Percentiles rank a stretch among this genome's conserved stretches.
phyloP scores from a whole-genome alignment of 1,140 invertebrate species.

The Drosophila eugracilis region DNA sequence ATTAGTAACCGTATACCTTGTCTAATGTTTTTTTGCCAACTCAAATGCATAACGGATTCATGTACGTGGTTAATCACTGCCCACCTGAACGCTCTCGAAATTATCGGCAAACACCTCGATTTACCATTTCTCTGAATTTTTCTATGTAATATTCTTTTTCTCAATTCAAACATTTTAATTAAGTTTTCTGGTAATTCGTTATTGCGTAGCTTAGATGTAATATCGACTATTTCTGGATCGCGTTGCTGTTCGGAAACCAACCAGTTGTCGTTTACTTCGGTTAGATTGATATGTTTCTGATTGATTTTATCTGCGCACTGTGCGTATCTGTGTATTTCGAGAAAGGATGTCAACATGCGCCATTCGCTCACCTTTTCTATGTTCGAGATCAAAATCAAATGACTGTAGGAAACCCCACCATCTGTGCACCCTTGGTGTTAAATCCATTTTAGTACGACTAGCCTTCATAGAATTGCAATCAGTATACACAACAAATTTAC shows the following conservation, averaged over 20 bases:
- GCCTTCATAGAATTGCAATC: conserved; percentile 14
- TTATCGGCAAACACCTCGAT: conserved; percentile 13
- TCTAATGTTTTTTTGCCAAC: conserved; percentile 12
- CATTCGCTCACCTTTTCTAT: conserved; percentile 4
- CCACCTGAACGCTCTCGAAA: conserved; percentile 4
- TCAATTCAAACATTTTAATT: background rate
- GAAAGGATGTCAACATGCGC: conserved; percentile 1
- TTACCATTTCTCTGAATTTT: conserved; percentile 11
- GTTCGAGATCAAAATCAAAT: conserved; percentile 10
- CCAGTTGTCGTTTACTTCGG: no score
- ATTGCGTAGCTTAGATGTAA: no score
- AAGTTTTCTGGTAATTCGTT: background rate
- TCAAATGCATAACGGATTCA: conserved; percentile 8
- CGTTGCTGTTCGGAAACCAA: no score
- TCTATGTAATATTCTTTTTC: background rate
- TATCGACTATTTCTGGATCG: no score
- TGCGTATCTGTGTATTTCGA: background rate
- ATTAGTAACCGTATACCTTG: no score
- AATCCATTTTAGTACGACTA: background rate
- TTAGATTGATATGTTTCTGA: no score
- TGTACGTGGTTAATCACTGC: conserved; percentile 14
- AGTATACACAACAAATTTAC: conserved; percentile 9
- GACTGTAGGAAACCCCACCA: conserved; percentile 12
- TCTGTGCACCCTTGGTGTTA: conserved; percentile 11
- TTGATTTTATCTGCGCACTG: no score